Evolutionary conservation across 2,113 vertebrate genomes (phyloP), one percentile per base, ranked within the genome.

Genomic region (Clarias macrocephalus): DNA sequence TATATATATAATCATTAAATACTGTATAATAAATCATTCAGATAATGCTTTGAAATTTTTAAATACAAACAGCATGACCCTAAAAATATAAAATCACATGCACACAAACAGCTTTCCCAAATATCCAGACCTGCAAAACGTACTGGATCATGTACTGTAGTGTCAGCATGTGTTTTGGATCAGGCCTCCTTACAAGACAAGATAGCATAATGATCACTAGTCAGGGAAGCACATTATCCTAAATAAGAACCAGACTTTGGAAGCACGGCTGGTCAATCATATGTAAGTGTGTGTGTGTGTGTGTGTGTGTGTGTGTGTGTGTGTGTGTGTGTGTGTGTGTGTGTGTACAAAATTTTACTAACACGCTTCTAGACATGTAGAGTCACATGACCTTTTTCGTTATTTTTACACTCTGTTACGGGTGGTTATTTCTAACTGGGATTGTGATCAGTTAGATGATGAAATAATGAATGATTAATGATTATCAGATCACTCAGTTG

Each of bases 201-300:
- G 12, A 12, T 77, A 77, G 21, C 73, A 75, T 42, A 54, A 56
- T 79, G 76, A 79, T 79, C 76, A 79, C 52, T 79, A 79, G n/a
- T 57, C n/a, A 79, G n/a, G 52, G 7, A 79, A 30, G 25, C 7
- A 18, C 23, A 16, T 28, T 79, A 79, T 57, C 42, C 52, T 56
- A 56, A 79, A 79, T 28, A 57, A 30, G 76, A 54, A 25, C 33
- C 33, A 72, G 68, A 52, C 72, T 25, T 23, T 5, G 5, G 9
- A 52, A 56, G 16, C 52, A 28, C 1, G 52, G 76, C 13, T 9
- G n/a, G 52, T 28, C 52, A 30, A 18, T 16, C 25, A 16, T 0
- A 2, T 28, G 52, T 28, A 30, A 3, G 11, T 19, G 48, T n/a
- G 23, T 76, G 73, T n/a, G 52, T 56, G n/a, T n/a, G n/a, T n/a